Conservation (phyloP, 2,797 vertebrate genomes). For the Ibycter americanus region DNA sequence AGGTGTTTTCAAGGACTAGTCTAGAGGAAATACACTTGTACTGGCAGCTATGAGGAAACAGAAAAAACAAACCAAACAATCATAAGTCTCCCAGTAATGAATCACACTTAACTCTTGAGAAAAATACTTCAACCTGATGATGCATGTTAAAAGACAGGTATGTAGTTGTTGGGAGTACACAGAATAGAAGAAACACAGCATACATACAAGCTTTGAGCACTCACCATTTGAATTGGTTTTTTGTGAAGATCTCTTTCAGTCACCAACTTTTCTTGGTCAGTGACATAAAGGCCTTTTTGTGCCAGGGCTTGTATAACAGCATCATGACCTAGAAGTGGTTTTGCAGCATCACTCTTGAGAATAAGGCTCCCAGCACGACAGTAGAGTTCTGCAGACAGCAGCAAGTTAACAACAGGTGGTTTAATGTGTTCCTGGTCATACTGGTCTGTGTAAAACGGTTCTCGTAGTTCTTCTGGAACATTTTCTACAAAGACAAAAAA, state of each 20-base stretch:
- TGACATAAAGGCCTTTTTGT: constrained; percentile 93
- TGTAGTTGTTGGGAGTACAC: neutral
- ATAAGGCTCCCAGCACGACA: constrained; percentile 93
- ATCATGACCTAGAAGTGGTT: constrained; percentile 92
- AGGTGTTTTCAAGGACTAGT: neutral
- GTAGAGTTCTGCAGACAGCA: constrained; percentile 95
- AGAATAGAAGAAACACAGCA: neutral
- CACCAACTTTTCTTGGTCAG: constrained; percentile 93
- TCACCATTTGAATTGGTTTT: constrained; percentile 96
- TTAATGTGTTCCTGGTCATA: constrained; percentile 99
- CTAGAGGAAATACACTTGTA: neutral
- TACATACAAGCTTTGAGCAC: constrained; percentile 35
- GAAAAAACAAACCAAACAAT: neutral
- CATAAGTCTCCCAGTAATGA: neutral
- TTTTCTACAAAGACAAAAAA: constrained; percentile 79
- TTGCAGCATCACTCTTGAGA: constrained; percentile 88
- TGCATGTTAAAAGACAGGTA: neutral
- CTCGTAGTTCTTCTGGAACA: constrained; percentile 88
- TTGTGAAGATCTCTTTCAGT: constrained; percentile 93
- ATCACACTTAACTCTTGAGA: neutral
- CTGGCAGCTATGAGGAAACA: neutral
- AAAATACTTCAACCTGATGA: neutral
- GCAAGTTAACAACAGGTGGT: constrained; percentile 89
- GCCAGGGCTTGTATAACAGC: constrained; percentile 95
- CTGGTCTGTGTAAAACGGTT: constrained; percentile 97